These are phyloP conservation scores for Dasypus novemcinctus DNA, from an alignment of 2,113 vertebrate species.

Conservation along the genomic window DNA sequence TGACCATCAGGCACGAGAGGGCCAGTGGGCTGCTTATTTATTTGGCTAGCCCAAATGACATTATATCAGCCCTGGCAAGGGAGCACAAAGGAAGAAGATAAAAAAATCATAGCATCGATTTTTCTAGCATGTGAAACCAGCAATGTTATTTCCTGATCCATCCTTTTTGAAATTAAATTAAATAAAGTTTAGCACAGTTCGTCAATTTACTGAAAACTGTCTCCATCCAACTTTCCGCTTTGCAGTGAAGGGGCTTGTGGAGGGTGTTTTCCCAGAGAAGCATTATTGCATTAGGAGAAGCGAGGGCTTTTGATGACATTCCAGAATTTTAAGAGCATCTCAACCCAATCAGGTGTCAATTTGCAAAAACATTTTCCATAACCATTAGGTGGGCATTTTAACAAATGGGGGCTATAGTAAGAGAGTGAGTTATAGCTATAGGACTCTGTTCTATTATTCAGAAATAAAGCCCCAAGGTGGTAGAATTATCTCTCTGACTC, in stretches of 20 bases:
- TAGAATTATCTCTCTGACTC: background rate
- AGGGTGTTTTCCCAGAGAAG: background rate
- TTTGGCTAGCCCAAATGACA: conserved; percentile 78
- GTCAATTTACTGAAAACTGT: conserved; percentile 66
- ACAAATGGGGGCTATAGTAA: background rate
- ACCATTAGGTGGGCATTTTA: conserved; percentile 41
- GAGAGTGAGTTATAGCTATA: conserved; percentile 12
- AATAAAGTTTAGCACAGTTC: conserved; percentile 77
- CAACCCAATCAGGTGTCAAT: conserved; percentile 43
- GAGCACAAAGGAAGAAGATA: conserved; percentile 74
- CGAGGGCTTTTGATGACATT: conserved; percentile 45
- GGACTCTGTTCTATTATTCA: background rate
- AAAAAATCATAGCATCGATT: conserved; percentile 83
- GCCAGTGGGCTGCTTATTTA: conserved; percentile 37
- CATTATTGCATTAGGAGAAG: conserved; percentile 58
- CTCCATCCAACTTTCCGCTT: conserved; percentile 59
- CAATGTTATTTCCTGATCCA: conserved; percentile 78
- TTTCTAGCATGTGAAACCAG: conserved; percentile 80
- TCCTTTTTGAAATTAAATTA: conserved; percentile 78
- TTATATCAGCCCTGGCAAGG: conserved; percentile 64
- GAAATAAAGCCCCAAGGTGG: background rate
- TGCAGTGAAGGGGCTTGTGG: background rate
- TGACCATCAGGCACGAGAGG: background rate
- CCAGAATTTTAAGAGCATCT: conserved; percentile 71
- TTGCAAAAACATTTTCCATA: conserved; percentile 47